Conservation (phyloP, 2,888 invertebrate species). For the Melangyna quadrimaculata region DNA sequence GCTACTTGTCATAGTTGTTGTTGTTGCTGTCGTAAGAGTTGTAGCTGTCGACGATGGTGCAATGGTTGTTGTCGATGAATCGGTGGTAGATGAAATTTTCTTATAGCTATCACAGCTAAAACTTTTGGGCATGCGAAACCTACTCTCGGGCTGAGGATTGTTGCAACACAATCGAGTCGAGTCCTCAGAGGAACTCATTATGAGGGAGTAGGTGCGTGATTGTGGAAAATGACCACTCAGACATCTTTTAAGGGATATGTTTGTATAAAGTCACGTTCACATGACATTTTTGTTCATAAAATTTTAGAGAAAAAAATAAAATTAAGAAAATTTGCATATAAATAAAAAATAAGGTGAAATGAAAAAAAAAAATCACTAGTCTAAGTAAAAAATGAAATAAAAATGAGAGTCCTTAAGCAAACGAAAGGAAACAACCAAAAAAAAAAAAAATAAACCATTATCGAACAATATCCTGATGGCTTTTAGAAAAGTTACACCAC, state of each 20-base stretch:
- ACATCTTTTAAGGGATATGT: constrained; percentile 76
- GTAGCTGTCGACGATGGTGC: constrained; percentile 74
- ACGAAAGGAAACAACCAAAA: neutral
- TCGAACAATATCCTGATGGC: constrained; percentile 20
- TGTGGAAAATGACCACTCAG: constrained; percentile 81
- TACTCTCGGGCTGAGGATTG: constrained; percentile 68
- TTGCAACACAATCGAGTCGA: constrained; percentile 78
- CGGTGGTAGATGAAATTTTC: constrained; percentile 54
- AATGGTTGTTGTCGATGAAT: constrained; percentile 70
- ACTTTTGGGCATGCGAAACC: constrained; percentile 77
- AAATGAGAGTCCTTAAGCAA: constrained; percentile 1
- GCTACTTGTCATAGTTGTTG: constrained; percentile 76
- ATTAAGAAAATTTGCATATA: constrained; percentile 41
- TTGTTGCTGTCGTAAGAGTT: constrained; percentile 78
- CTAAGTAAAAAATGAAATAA: constrained; percentile 3
- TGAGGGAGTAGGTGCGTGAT: constrained; percentile 81
- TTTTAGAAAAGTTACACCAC: constrained; percentile 34
- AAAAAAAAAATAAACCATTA: neutral
- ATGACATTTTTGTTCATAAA: constrained; percentile 23
- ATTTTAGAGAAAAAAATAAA: constrained; percentile 29
- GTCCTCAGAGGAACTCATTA: constrained; percentile 81
- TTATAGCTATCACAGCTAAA: constrained; percentile 78
- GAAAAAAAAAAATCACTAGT: constrained; percentile 35
- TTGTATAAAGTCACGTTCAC: neutral
- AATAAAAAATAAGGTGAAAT: constrained; percentile 48